Conservation (phyloP, 2,888 invertebrate species). For the Phrixothrix hirtus region DNA sequence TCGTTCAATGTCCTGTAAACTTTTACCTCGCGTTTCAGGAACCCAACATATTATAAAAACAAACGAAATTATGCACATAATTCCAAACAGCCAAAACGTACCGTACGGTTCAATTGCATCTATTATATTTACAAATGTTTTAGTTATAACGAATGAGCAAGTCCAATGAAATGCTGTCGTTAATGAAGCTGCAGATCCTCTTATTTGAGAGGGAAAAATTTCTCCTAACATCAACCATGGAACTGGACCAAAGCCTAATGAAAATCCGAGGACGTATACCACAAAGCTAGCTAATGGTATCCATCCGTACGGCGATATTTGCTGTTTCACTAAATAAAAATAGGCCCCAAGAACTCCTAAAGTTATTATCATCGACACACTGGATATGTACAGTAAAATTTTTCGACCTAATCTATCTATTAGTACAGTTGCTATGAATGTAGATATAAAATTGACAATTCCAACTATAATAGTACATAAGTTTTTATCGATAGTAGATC, state of each 20-base stretch:
- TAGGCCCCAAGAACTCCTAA: constrained; percentile 73
- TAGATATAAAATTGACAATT: constrained; percentile 84
- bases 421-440: constrained; percentile 81
- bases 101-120: constrained; percentile 67
- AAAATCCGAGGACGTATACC: constrained; percentile 85
- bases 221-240: constrained; percentile 88
- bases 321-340: constrained; percentile 70
- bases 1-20: constrained; percentile 88
- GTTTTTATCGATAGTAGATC: constrained; percentile 78
- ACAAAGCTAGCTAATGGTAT: constrained; percentile 80
- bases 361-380: constrained; percentile 75
- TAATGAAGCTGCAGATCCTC: constrained; percentile 86
- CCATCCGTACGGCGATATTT: constrained; percentile 67
- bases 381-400: constrained; percentile 82
- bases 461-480: constrained; percentile 85
- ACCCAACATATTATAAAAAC: constrained; percentile 82
- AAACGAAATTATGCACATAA: constrained; percentile 71
- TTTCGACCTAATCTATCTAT: constrained; percentile 91
- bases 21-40: constrained; percentile 92
- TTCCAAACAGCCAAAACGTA: constrained; percentile 81
- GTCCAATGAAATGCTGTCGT: constrained; percentile 90
- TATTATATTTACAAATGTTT: constrained; percentile 75
- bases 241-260: constrained; percentile 76
- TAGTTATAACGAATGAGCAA: constrained; percentile 87
- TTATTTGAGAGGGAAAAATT: constrained; percentile 83